phyloP scores from a whole-genome alignment of 2,888 invertebrate species.

The Leptinotarsa tumamoca region DNA sequence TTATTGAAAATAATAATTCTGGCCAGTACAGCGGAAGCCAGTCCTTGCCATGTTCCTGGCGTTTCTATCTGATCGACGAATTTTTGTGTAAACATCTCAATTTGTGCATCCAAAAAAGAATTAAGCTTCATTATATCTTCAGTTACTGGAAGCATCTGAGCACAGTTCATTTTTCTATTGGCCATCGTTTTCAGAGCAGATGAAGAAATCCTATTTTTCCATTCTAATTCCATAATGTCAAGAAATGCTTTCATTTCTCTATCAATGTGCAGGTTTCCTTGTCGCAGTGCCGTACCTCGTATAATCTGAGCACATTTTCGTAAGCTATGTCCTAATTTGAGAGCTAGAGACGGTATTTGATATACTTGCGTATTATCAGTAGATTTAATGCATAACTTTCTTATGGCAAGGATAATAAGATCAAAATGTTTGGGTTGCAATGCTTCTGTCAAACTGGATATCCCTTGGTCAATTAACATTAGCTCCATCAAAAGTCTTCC shows the following conservation, averaged over 20 bases:
- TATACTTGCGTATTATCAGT: not conserved
- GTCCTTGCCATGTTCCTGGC: conserved; percentile 3
- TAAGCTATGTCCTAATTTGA: conserved; percentile 27
- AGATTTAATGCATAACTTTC: conserved; percentile 10
- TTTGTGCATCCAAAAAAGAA: conserved; percentile 7
- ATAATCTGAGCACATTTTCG: conserved; percentile 22
- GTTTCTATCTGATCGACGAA: not conserved
- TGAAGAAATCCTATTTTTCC: conserved; percentile 26
- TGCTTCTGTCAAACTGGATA: not conserved
- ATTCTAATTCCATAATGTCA: conserved; percentile 24
- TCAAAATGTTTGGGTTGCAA: conserved; percentile 16
- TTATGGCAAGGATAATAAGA: conserved; percentile 7
- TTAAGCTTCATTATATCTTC: conserved; percentile 24
- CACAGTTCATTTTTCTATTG: conserved; percentile 25
- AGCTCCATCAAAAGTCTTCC: conserved; percentile 18
- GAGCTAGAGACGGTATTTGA: conserved; percentile 28
- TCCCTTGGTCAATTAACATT: not conserved
- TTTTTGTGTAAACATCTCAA: not conserved
- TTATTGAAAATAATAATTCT: conserved; percentile 35
- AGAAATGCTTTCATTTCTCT: conserved; percentile 17
- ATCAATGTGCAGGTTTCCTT: conserved; percentile 7
- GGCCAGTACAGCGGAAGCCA: conserved; percentile 10
- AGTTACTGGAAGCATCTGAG: conserved; percentile 22
- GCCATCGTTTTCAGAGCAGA: conserved; percentile 23
- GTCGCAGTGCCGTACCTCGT: conserved; percentile 11